These are phyloP conservation scores for Xestoiulus laeticollis DNA, from an alignment of 2,888 invertebrate species.

Conservation along the genomic window DNA sequence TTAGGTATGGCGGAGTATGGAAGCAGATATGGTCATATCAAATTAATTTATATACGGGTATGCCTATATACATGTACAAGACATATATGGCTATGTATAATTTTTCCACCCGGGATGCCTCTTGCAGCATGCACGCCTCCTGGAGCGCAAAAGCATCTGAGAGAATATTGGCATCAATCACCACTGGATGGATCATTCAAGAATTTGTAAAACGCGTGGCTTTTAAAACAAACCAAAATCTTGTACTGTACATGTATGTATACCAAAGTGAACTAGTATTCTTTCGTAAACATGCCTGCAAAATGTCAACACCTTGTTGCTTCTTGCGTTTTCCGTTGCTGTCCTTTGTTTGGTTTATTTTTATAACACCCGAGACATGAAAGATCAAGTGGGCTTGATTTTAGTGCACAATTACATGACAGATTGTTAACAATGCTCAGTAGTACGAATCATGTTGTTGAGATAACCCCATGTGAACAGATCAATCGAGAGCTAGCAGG, in stretches of 20 bases:
- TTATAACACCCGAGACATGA: background rate
- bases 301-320: conserved; percentile 21
- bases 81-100: no score
- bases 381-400: background rate
- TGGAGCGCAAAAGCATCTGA: background rate
- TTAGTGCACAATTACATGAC: background rate
- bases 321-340: background rate
- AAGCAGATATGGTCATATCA: no score
- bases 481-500: background rate
- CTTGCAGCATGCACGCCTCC: background rate
- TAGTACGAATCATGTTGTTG: background rate
- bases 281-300: background rate
- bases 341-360: background rate
- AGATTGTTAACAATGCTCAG: background rate
- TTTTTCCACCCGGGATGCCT: no score
- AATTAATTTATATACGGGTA: no score
- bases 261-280: background rate
- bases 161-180: background rate
- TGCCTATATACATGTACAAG: no score
- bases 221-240: background rate
- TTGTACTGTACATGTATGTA: background rate
- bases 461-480: background rate
- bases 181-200: background rate
- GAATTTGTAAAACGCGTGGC: background rate
- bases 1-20: no score